Conservation (phyloP, 2,113 vertebrate species). For the Malaclemys terrapin region DNA sequence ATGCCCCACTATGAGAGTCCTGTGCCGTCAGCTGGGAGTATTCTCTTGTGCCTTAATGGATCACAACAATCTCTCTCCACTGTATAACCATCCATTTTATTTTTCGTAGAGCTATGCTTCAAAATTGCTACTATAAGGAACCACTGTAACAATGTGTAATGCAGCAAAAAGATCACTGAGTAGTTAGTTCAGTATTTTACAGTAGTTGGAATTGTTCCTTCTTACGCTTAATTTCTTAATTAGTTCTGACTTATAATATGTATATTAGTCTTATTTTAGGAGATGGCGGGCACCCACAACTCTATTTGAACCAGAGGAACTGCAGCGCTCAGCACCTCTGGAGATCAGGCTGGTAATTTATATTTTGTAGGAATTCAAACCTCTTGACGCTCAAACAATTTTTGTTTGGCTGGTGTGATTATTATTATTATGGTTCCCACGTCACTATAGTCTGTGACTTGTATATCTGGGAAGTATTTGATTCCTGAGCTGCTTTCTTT, state of each 20-base stretch:
- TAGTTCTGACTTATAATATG: neutral
- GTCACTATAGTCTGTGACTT: neutral
- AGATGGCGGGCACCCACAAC: neutral
- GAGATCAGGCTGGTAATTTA: neutral
- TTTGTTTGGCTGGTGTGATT: neutral
- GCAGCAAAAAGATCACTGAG: neutral
- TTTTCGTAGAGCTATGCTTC: neutral
- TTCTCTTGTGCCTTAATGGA: neutral
- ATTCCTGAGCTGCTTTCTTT: neutral
- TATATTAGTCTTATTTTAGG: neutral
- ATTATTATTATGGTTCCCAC: neutral
- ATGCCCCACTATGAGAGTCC: neutral
- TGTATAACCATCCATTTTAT: neutral
- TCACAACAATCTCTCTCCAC: neutral
- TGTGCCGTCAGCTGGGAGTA: neutral
- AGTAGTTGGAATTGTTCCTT: neutral
- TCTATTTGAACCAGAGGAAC: neutral
- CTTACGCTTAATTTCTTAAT: neutral
- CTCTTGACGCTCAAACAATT: neutral
- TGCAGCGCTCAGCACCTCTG: neutral
- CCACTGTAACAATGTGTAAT: neutral
- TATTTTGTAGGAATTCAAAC: neutral
- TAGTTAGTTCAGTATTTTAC: neutral
- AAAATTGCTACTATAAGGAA: neutral
- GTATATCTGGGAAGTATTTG: neutral